Base-by-base conservation (phyloP, 2,888 invertebrate species). In the Erannis defoliaria region DNA sequence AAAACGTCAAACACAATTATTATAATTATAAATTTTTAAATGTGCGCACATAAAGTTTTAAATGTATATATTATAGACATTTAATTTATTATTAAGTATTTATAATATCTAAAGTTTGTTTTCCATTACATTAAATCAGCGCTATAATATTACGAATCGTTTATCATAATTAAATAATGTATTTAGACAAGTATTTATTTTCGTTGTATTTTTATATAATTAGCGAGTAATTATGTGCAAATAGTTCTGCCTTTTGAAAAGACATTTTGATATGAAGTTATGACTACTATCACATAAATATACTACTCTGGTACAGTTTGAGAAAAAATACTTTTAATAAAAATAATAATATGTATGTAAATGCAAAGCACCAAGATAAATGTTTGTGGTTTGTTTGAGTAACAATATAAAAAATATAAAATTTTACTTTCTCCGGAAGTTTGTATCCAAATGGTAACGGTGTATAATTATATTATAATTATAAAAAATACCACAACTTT, bases 201-300 rank as follows among this genome's bases (percentile, higher is more conserved):
- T 46, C 46, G 46, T 46, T 46, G 46, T 46, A 46, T 46, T 46
- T 26, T 31, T 31, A 12, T 19, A 18, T 31, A 23, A n/a, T 16
- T 29, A 45, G 19, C 9, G 16, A 3, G 6, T 21, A 40, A 46
- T 12, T 18, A 12, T 29, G 63, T 51, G 53, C 40, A 33, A 19
- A 66, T 9, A 50, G 63, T 58, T 35, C 51, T 61, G 45, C 16
- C 63, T 29, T 56, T 62, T 38, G 12, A 43, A 65, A 46, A 69
- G 57, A 69, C 40, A 6, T 19, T 46, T 19, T 46, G 61, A 46
- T 55, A 66, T 63, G 63, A 62, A 48, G 59, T 67, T 64, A 68
- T 50, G 56, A 35, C 68, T 72, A 72, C 63, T 76, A 77, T 77
- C 75, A 77, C 74, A 75, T 71, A 68, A 62, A 70, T 54, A 35